Evolutionary conservation across 2,888 invertebrate species (phyloP).

Genomic region (Oegoconia quadripuncta): DNA sequence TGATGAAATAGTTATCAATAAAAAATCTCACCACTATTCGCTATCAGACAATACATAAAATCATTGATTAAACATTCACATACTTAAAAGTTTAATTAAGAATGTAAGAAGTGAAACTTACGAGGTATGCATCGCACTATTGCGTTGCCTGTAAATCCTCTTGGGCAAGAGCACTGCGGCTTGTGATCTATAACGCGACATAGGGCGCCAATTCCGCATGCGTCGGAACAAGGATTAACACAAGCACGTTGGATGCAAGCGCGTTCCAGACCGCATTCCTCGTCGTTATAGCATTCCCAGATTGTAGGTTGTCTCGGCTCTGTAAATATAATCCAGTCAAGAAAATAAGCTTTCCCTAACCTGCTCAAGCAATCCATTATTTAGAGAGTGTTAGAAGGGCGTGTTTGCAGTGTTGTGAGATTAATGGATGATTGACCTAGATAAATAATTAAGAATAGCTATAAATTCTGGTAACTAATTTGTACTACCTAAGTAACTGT

Average conservation of each 20-base stretch:
- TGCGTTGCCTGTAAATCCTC: slow-evolving; percentile 87
- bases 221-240: slow-evolving; percentile 87
- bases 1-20: too few relatives aligned
- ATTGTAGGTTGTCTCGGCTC: slow-evolving; percentile 61
- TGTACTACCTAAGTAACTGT: too few relatives aligned
- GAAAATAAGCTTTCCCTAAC: too few relatives aligned
- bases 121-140: slow-evolving; percentile 86
- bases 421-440: too few relatives aligned
- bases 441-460: too few relatives aligned
- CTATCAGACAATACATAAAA: too few relatives aligned
- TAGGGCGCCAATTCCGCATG: slow-evolving; percentile 89
- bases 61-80: too few relatives aligned
- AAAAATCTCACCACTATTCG: too few relatives aligned
- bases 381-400: too few relatives aligned
- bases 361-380: too few relatives aligned
- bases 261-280: slow-evolving; percentile 87
- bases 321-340: slow-evolving; percentile 33
- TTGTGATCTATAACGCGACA: slow-evolving; percentile 88
- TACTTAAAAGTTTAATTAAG: neutral
- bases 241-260: slow-evolving; percentile 88
- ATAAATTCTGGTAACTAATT: too few relatives aligned
- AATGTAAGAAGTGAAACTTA: slow-evolving; percentile 74
- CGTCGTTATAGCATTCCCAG: slow-evolving; percentile 87
- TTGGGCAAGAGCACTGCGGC: slow-evolving; percentile 89
- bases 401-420: too few relatives aligned